A percentile compares a stretch with the other conserved stretches of the same genome.
Conservation (phyloP, 1,140 invertebrate genomes). For the Mycetomoellerius zeteki region DNA sequence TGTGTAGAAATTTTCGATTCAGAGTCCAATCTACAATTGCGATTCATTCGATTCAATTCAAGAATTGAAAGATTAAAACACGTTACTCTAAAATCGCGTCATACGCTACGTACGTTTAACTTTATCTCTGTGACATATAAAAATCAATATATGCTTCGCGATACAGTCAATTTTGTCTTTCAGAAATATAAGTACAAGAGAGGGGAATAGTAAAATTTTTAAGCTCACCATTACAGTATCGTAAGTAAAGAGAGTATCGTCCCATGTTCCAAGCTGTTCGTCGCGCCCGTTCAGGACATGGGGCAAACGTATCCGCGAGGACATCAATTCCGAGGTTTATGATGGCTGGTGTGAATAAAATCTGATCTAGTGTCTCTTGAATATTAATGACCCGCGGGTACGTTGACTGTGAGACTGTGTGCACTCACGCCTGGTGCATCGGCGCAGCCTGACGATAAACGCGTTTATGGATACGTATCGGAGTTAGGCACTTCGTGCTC, state of each 20-base stretch:
- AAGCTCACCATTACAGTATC: conserved; percentile 44
- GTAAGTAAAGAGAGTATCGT: conserved; percentile 20
- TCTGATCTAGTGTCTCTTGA: conserved; percentile 78
- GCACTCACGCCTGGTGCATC: conserved; percentile 1
- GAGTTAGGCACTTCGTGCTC: conserved; percentile 55
- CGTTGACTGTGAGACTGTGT: conserved; percentile 14
- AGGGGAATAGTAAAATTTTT: conserved; percentile 58
- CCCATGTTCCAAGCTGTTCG: neutral
- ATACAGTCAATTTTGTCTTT: conserved; percentile 6
- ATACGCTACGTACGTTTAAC: neutral
- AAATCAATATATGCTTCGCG: conserved; percentile 5
- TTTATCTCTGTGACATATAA: conserved; percentile 6
- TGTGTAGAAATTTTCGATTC: neutral
- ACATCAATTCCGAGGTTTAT: conserved; percentile 74
- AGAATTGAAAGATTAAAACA: neutral
- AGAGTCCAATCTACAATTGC: neutral
- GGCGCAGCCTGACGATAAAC: conserved; percentile 66
- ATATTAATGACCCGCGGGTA: conserved; percentile 75
- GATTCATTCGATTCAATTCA: neutral
- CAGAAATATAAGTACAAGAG: neutral
- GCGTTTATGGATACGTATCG: conserved; percentile 73
- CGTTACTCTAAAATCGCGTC: conserved; percentile 9
- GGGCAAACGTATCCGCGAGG: conserved; percentile 66
- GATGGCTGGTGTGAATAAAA: conserved; percentile 78
- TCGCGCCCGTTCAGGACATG: conserved; percentile 32